Evolutionary conservation across 2,888 invertebrate genomes (phyloP), one percentile per base, ranked within the genome.

Genomic region (Tetropium fuscum): DNA sequence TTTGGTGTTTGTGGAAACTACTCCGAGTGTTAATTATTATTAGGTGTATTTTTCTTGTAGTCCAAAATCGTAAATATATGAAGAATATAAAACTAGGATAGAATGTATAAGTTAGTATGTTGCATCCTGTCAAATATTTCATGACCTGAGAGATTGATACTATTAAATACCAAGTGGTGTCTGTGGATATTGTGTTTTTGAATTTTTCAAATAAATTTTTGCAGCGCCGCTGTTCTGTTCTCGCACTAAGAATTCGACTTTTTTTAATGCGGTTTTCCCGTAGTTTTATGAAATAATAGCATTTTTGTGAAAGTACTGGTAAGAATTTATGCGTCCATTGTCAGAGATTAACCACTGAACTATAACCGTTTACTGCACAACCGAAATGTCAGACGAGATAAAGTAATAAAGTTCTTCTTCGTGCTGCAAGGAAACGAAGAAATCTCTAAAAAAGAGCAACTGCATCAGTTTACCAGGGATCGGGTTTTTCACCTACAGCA

Each of bases 241-340:
- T 30, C 36, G 27, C 25, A 25, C 43, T 58, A n/a, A n/a, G 40
- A 43, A 32, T 56, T 51, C 57, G 53, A 60, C 51, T 58, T 51
- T 60, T 59, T 60, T 63, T 59, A 58, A 47, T 27, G 34, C 43
- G 38, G 40, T 60, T 41, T 51, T 53, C 49, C 44, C 47, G 43
- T 22, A 53, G 57, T 54, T 72, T 70, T 70, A 68, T 70, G 70
- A 70, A 72, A 71, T 70, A 60, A 67, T 63, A 68, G 69, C 70
- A 69, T 72, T 72, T 70, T 71, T 70, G 72, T 72, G 72, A 74
- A 74, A 72, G 72, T 74, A 69, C 63, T 69, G 71, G 70, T 68
- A 62, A 70, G 72, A 67, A 74, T 74, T 74, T 74, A 74, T 74
- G 72, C 68, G 69, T 70, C 72, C 70, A 74, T 74, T 74, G 74